Evolutionary conservation across 2,888 invertebrate species (phyloP), one percentile per base, ranked within the genome.

Genomic region (Drosophila anceps): DNA sequence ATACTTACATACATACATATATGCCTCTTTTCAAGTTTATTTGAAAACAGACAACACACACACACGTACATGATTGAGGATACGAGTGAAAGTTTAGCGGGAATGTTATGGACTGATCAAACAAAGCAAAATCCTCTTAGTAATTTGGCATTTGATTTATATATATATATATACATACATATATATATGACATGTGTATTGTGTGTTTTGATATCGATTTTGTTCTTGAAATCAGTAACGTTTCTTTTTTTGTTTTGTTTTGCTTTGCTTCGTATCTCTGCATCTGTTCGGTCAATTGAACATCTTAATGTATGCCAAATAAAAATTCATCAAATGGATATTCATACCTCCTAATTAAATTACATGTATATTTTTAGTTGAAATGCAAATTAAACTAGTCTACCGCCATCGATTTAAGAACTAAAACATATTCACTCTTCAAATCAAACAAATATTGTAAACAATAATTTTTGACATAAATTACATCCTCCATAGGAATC

Each of bases 31-130:
- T 68, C 54, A 67, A 59, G 61, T 64, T 76, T 35, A 72, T 43
- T 66, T 58, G 10, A 41, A 41, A 60, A 66, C 48, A 39, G 48
- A 41, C 53, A 60, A n/a, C 33, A 44, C 55, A 24, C 44, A 41
- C 35, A 46, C 31, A n/a, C n/a, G n/a, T n/a, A 48, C 48, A 54
- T 55, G 51, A 58, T 69, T 55, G 43, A 12, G 39, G 15, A 13
- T 39, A 53, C 39, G 54, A 39, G 37, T 54, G 60, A 46, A 79
- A 82, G 69, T 73, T 78, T 61, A 68, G 57, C 69, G 57, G 73
- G 72, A 88, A 71, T 66, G 72, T 84, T 81, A 79, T 68, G 84
- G 90, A 85, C 84, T 85, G 84, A 85, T 81, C 67, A 59, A 69
- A 61, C 67, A 69, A 71, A 55, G 43, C 41, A 58, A 61, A 53